Percentiles rank a stretch among this genome's conserved stretches.
Conservation (phyloP, 1,140 invertebrate genomes). For the Panulirus ornatus region DNA sequence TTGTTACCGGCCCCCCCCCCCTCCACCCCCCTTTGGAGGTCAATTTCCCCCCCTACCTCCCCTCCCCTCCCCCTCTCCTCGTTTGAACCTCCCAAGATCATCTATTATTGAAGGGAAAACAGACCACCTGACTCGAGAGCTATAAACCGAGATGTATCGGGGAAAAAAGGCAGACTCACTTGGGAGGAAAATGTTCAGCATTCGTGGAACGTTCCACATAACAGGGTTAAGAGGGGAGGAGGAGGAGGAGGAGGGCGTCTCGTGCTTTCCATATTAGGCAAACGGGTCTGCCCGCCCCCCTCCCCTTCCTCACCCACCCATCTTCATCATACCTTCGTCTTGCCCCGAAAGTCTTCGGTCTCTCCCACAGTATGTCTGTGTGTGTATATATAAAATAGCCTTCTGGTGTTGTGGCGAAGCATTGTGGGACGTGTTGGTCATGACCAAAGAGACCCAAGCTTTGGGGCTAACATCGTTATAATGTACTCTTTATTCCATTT, state of each 20-base stretch:
- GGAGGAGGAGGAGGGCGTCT: neutral
- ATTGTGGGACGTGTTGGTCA: neutral
- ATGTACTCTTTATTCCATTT: neutral
- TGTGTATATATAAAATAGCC: no score
- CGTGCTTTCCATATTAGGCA: neutral
- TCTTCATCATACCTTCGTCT: slow-evolving; percentile 4
- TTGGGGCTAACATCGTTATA: neutral
- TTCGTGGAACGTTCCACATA: neutral
- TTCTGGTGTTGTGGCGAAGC: neutral
- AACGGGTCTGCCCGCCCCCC: neutral
- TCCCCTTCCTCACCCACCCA: neutral
- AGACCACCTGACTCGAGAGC: neutral
- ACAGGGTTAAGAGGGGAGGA: no score
- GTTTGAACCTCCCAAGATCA: neutral
- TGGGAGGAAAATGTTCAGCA: neutral
- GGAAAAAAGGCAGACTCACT: neutral
- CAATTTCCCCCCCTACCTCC: neutral
- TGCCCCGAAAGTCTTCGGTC: neutral
- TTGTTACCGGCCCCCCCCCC: neutral
- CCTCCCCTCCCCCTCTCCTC: neutral
- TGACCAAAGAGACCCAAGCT: neutral
- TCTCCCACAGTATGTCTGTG: neutral
- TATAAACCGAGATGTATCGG: neutral
- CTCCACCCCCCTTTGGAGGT: neutral
- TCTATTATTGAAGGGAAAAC: neutral